phyloP scores from a whole-genome alignment of 2,113 vertebrate species.

The Fulica atra region DNA sequence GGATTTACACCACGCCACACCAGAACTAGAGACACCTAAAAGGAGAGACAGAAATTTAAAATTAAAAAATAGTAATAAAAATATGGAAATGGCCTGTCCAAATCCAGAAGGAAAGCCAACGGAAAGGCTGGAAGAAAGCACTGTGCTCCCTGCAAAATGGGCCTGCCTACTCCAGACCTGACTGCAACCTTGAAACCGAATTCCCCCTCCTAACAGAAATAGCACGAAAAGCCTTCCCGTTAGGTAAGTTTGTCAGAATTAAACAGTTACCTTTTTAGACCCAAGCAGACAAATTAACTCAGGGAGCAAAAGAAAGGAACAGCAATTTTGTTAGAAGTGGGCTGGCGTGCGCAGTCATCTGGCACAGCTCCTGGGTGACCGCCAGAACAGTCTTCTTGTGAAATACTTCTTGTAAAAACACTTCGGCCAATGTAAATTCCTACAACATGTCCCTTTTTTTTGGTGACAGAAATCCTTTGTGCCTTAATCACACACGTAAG shows the following conservation, averaged over 20 bases:
- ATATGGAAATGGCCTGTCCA: neutral
- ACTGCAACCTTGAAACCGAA: neutral
- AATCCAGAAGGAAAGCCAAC: neutral
- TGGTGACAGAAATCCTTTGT: neutral
- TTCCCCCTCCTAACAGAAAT: fast-evolving
- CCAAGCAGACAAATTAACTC: neutral
- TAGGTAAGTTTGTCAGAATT: neutral
- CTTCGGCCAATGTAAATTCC: neutral
- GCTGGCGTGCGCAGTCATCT: neutral
- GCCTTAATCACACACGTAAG: fast-evolving
- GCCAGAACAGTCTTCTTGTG: fast-evolving
- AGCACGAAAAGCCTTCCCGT: neutral
- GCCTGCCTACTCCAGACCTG: neutral
- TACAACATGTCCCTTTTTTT: neutral
- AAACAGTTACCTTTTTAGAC: neutral
- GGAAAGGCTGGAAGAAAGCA: fast-evolving
- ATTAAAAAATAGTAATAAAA: no score
- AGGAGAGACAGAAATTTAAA: neutral
- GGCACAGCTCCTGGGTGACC: neutral
- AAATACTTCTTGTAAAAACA: neutral
- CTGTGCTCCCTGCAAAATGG: neutral
- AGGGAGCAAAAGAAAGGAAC: neutral
- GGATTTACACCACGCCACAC: neutral
- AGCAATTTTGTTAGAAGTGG: neutral
- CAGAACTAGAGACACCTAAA: neutral